Conservation (phyloP, 2,888 invertebrate species). For the Philopedon plagiatum region DNA sequence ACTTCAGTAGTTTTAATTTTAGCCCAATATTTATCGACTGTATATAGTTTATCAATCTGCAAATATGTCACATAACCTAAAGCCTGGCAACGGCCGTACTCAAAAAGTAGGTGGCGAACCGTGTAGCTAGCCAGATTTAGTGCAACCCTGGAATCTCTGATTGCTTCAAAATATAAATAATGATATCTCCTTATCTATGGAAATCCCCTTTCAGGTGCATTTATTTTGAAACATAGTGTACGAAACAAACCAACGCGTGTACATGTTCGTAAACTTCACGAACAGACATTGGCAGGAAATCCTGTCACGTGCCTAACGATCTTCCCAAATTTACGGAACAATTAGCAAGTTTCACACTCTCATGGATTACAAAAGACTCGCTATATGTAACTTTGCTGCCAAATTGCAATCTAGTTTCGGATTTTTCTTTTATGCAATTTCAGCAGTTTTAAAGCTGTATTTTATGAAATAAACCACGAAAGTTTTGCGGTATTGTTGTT, state of each 20-base stretch:
- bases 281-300: slow-evolving; percentile 32
- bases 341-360: slow-evolving; percentile 44
- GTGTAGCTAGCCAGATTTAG: too few relatives aligned
- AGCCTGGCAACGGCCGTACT: too few relatives aligned
- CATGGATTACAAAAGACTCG: slow-evolving; percentile 37
- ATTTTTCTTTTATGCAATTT: slow-evolving; percentile 1
- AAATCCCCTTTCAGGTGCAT: too few relatives aligned
- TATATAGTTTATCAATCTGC: too few relatives aligned
- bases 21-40: too few relatives aligned
- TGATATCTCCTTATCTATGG: too few relatives aligned
- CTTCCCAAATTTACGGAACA: slow-evolving; percentile 44
- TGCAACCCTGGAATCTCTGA: too few relatives aligned
- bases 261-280: slow-evolving; percentile 26
- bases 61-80: too few relatives aligned
- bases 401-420: slow-evolving; percentile 10
- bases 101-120: too few relatives aligned
- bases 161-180: too few relatives aligned
- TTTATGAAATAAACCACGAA: background rate
- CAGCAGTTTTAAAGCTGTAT: background rate
- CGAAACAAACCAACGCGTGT: background rate
- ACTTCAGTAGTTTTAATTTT: too few relatives aligned
- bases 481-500: too few relatives aligned
- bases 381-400: slow-evolving; percentile 33
- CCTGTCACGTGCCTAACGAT: slow-evolving; percentile 36
- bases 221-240: background rate